Base-by-base conservation (phyloP, 2,113 vertebrate genomes). In the Epinephelus moara region DNA sequence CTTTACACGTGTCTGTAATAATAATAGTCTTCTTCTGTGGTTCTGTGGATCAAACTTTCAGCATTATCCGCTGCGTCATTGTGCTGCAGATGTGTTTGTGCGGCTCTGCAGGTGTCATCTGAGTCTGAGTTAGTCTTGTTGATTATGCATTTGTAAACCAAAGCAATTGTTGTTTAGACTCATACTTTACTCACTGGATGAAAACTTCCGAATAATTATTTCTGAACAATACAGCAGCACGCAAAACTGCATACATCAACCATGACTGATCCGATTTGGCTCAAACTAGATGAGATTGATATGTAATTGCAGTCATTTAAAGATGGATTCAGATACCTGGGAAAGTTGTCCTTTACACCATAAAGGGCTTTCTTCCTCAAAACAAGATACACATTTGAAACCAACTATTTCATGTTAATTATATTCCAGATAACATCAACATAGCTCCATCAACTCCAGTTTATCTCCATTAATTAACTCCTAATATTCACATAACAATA, bases 31-130 rank as follows among this genome's bases (percentile, higher is more conserved):
- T 64, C 15, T 55, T 81, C 72, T 81, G 19, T 23, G 70, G 71
- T 72, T 42, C 42, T 27, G 21, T 11, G 42, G 27, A 19, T 81
- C 71, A 75, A 25, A 75, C 66, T 56, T 27, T 69, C 55, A 40
- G 72, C 15, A 3, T 30, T 7, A 12, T 5, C 9, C 37, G 63
- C 80, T 69, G 74, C 7, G 15, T 78, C 74, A 70, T 3, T 56
- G 13, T 19, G 52, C 70, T 63, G 75, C 86, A 88, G 82, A 82
- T 80, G 85, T 70, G 78, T 55, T 53, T 0, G 5, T 66, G 73
- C 17, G 1, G 72, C 57, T 50, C 50, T 53, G 73, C 86, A 84
- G 82, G 69, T 78, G 82, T 64, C 18, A 4, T 17, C 62, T 19
- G 2, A 23, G 23, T 40, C 4, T 45, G 50, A n/a, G n/a, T 61